These are phyloP conservation scores for Rhinogobio ventralis DNA, from an alignment of 2,797 vertebrate species.

Conservation along the genomic window DNA sequence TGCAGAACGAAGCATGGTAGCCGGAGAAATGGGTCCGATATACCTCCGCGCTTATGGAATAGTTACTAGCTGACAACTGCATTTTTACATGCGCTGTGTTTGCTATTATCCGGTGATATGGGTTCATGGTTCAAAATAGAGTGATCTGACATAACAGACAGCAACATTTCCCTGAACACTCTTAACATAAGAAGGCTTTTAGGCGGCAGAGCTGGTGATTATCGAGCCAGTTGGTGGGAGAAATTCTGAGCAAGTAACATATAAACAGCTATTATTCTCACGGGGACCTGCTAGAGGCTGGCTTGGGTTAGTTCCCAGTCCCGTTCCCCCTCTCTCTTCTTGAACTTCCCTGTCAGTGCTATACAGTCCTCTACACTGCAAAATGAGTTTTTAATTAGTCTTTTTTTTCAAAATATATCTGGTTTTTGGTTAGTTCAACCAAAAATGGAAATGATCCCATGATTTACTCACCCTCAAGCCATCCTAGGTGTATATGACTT, in stretches of 20 bases:
- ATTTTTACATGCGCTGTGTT: constrained; percentile 54
- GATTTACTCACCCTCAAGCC: too few species aligned
- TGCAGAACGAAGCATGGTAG: constrained; percentile 31
- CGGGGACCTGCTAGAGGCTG: constrained; percentile 1
- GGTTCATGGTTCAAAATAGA: constrained; percentile 41
- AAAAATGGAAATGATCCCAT: too few species aligned
- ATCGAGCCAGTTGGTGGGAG: not conserved
- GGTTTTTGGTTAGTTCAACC: too few species aligned
- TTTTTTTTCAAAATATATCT: not conserved
- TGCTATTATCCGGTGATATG: constrained; percentile 42
- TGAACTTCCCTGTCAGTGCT: not conserved
- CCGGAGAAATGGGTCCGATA: constrained; percentile 30
- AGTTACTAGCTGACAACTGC: constrained; percentile 62
- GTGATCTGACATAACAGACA: constrained; percentile 25
- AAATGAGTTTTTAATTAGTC: not conserved
- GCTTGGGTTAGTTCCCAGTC: not conserved
- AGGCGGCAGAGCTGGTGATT: constrained; percentile 30
- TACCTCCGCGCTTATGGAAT: constrained; percentile 50
- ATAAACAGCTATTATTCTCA: not conserved
- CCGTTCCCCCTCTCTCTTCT: not conserved
- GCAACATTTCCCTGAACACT: constrained; percentile 22
- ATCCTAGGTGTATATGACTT: too few species aligned
- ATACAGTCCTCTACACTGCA: not conserved
- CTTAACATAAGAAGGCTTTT: constrained; percentile 58
- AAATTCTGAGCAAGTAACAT: constrained; percentile 2